Conservation (phyloP, 2,888 invertebrate species). For the Idaea biselata region DNA sequence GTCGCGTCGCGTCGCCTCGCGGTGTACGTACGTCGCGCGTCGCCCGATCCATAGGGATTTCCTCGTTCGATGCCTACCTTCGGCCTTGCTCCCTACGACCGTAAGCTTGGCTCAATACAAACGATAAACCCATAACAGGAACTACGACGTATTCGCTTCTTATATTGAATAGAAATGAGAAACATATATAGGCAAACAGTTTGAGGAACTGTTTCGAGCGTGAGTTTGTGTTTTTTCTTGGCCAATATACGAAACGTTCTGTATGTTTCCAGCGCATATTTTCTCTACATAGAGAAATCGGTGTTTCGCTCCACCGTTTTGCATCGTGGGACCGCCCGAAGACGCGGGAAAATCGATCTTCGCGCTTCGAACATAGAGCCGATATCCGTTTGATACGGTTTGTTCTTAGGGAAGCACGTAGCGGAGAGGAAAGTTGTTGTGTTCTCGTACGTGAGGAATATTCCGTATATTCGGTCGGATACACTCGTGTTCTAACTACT, state of each 20-base stretch:
- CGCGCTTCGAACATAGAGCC: constrained; percentile 12
- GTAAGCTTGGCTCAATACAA: neutral
- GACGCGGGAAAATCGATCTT: constrained; percentile 13
- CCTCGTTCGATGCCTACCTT: no score
- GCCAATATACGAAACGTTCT: constrained; percentile 21
- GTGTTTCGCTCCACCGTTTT: constrained; percentile 21
- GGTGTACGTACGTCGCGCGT: neutral
- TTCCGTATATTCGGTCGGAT: constrained; percentile 13
- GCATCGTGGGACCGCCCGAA: constrained; percentile 16
- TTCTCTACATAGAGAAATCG: constrained; percentile 22
- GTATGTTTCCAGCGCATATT: constrained; percentile 18
- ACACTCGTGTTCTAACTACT: constrained; percentile 15
- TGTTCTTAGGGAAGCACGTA: constrained; percentile 22
- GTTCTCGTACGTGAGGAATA: constrained; percentile 29
- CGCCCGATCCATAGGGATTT: no score
- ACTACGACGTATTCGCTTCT: neutral
- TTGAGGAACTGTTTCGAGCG: neutral
- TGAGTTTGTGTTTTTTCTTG: constrained; percentile 17
- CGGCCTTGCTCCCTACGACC: neutral
- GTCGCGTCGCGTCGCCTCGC: neutral
- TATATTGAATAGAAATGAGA: neutral
- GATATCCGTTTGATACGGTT: constrained; percentile 10
- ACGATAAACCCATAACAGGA: no score
- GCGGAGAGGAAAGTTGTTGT: constrained; percentile 27
- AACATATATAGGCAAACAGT: neutral